phyloP scores from a whole-genome alignment of 2,797 vertebrate species.

The Synaphobranchus kaupii region DNA sequence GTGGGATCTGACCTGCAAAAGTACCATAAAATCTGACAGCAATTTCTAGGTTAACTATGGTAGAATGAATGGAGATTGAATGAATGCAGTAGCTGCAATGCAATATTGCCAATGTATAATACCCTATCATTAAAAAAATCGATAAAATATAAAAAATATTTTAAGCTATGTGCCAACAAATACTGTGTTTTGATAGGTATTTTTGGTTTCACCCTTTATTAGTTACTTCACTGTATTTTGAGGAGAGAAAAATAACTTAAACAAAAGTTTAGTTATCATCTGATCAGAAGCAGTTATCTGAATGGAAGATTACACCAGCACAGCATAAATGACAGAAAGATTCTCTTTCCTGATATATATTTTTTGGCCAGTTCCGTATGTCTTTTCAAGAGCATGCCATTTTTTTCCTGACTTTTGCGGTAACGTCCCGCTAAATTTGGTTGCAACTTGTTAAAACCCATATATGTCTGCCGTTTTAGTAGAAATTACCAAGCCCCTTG shows the following conservation, averaged over 20 bases:
- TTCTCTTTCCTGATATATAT: neutral
- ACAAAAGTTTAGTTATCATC: slow-evolving; percentile 48
- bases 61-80: neutral
- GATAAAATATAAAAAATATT: neutral
- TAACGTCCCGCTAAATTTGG: too few species aligned
- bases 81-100: neutral
- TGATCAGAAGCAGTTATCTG: slow-evolving; percentile 42
- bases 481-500: too few species aligned
- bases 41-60: neutral
- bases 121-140: neutral
- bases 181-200: neutral
- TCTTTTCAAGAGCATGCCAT: neutral
- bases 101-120: neutral
- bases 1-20: neutral
- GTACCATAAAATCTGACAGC: neutral
- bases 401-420: neutral
- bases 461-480: too few species aligned
- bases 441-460: too few species aligned
- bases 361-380: neutral
- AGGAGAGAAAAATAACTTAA: slow-evolving; percentile 31
- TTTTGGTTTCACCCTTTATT: neutral
- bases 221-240: neutral
- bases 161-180: neutral
- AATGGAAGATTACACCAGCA: slow-evolving; percentile 52
- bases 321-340: slow-evolving; percentile 54